Conservation (phyloP, 2,797 vertebrate species). For the Phataginus tetradactyla region DNA sequence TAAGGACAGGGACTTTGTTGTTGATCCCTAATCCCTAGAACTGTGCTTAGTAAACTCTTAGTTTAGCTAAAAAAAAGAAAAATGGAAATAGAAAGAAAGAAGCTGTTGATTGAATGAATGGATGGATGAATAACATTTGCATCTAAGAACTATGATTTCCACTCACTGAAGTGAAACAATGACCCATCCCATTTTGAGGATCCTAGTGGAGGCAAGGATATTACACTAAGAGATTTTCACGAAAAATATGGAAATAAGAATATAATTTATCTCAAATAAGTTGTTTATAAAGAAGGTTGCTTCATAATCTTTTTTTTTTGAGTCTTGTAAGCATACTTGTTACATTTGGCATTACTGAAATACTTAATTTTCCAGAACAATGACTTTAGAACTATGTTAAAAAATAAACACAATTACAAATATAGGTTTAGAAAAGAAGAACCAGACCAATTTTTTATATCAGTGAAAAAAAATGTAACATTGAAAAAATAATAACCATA, state of each 20-base stretch:
- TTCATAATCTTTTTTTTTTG: not conserved
- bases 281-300: not conserved
- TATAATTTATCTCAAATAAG: not conserved
- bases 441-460: not conserved
- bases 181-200: not conserved
- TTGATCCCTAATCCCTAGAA: not conserved
- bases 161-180: not conserved
- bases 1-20: not conserved
- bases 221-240: not conserved
- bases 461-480: not conserved
- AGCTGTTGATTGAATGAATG: not conserved
- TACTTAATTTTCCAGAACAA: not conserved
- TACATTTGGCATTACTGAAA: not conserved
- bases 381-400: not conserved
- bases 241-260: conserved; percentile 15
- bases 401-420: not conserved
- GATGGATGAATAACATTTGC: not conserved
- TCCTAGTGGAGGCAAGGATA: not conserved
- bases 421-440: not conserved
- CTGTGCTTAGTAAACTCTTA: not conserved
- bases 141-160: not conserved
- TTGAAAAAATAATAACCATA: not conserved
- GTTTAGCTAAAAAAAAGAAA: not conserved
- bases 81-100: no score
- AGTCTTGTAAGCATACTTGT: not conserved